Conservation (phyloP, 1,140 invertebrate genomes). For the Cydia strobilella region DNA sequence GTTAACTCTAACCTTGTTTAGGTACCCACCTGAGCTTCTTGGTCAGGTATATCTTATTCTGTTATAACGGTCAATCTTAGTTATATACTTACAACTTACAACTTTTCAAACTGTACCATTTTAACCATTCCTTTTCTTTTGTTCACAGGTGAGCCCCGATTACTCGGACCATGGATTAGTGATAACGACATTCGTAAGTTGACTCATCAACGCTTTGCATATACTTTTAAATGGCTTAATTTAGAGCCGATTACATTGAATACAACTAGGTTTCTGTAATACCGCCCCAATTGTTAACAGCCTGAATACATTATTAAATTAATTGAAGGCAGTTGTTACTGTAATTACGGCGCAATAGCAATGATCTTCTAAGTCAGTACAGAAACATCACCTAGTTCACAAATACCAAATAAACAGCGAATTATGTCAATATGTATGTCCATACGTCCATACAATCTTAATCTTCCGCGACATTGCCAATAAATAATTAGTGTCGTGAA, state of each 20-base stretch:
- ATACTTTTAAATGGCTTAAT: constrained; percentile 10
- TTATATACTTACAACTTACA: background rate
- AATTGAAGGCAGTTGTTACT: no score
- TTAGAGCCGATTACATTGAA: constrained; percentile 31
- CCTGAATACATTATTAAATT: no score
- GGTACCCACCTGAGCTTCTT: no score
- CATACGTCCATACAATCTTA: background rate
- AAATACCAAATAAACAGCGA: no score
- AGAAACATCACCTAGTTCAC: no score
- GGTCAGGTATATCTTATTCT: no score
- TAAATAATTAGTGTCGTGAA: background rate
- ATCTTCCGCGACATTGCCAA: background rate
- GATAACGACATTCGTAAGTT: constrained; percentile 54
- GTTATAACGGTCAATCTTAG: no score
- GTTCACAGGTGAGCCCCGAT: constrained; percentile 62
- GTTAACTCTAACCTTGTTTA: no score
- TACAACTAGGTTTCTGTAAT: background rate
- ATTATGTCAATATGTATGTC: no score
- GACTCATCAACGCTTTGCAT: constrained; percentile 32
- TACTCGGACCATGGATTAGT: constrained; percentile 46
- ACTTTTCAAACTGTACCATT: constrained; percentile 1
- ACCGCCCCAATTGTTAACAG: background rate
- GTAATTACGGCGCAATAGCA: no score
- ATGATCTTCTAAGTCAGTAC: no score
- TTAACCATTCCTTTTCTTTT: constrained; percentile 45